These are phyloP conservation scores for Microchrysa polita DNA, from an alignment of 2,888 invertebrate species.

Conservation along the genomic window DNA sequence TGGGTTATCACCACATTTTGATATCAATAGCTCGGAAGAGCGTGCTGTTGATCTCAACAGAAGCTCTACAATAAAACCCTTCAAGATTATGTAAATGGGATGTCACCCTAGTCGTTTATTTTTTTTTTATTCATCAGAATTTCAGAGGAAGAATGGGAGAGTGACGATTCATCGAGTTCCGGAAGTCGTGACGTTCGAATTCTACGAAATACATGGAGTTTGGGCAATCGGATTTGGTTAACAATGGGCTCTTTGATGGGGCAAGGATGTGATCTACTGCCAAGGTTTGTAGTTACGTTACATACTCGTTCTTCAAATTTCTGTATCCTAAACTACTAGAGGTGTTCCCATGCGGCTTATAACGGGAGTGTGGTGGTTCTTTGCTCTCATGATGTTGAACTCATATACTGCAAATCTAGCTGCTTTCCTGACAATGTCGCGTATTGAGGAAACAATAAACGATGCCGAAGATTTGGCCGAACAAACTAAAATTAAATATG, in stretches of 20 bases:
- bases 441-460: conserved; percentile 88
- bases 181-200: conserved; percentile 85
- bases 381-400: conserved; percentile 88
- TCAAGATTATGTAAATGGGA: too few relatives aligned
- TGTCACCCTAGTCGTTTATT: too few relatives aligned
- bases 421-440: conserved; percentile 89
- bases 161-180: conserved; percentile 76
- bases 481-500: conserved; percentile 96
- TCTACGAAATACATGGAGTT: conserved; percentile 86
- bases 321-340: conserved; percentile 66
- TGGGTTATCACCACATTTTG: too few relatives aligned
- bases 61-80: too few relatives aligned
- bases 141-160: conserved; percentile 93
- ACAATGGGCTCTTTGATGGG: conserved; percentile 91
- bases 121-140: conserved; percentile 68
- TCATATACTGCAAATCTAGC: conserved; percentile 96
- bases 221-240: conserved; percentile 92
- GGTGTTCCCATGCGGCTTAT: conserved; percentile 90
- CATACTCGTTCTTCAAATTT: not conserved
- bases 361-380: conserved; percentile 93
- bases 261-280: conserved; percentile 91
- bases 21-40: too few relatives aligned
- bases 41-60: too few relatives aligned
- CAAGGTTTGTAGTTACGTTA: conserved; percentile 73
- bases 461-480: conserved; percentile 91